Conservation (phyloP, 2,888 invertebrate genomes). For the Balanococcus diminutus region DNA sequence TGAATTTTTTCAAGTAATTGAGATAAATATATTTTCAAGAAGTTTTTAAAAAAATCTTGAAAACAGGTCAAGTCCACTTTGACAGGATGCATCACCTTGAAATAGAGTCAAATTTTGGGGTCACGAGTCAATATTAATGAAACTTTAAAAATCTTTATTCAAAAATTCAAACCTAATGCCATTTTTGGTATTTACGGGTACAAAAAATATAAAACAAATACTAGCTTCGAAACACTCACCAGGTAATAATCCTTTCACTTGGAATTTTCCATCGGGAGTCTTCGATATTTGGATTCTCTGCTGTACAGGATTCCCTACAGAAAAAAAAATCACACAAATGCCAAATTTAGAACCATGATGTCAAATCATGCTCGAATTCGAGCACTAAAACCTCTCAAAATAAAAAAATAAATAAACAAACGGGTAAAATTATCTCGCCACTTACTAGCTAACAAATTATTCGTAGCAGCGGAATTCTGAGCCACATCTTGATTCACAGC, state of each 20-base stretch:
- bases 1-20: too few relatives aligned
- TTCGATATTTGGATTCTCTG: slow-evolving; percentile 91
- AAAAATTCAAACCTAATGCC: neutral
- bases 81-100: too few relatives aligned
- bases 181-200: neutral
- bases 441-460: neutral
- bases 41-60: too few relatives aligned
- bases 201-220: too few relatives aligned
- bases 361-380: too few relatives aligned
- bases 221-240: slow-evolving; percentile 65
- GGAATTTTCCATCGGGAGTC: slow-evolving; percentile 87
- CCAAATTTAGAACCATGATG: too few relatives aligned
- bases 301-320: slow-evolving; percentile 29
- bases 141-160: too few relatives aligned
- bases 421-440: neutral
- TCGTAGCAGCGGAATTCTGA: neutral
- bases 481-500: neutral
- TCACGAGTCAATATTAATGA: too few relatives aligned
- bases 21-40: too few relatives aligned
- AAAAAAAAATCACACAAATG: neutral
- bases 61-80: too few relatives aligned
- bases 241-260: slow-evolving; percentile 87
- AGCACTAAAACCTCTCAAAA: neutral
- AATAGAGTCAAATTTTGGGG: too few relatives aligned
- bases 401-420: neutral